These are phyloP conservation scores for Zonotrichia leucophrys DNA, from an alignment of 2,113 vertebrate species.

Conservation along the genomic window DNA sequence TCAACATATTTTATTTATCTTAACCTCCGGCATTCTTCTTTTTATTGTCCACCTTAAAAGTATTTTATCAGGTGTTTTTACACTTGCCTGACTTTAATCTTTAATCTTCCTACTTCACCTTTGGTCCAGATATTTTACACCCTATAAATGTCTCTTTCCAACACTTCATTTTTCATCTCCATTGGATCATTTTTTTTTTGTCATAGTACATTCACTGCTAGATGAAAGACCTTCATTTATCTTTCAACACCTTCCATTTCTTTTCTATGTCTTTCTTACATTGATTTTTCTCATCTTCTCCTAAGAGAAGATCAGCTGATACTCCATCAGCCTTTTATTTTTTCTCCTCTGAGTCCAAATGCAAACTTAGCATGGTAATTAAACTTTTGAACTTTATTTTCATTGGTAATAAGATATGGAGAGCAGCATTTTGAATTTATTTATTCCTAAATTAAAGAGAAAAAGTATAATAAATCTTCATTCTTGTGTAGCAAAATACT, in stretches of 20 bases:
- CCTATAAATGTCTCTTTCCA: conserved; percentile 10
- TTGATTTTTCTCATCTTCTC: conserved; percentile 13
- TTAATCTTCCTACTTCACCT: conserved; percentile 8
- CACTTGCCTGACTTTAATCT: background rate
- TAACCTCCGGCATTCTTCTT: background rate
- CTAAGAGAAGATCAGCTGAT: background rate
- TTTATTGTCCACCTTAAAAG: background rate
- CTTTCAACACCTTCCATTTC: conserved; percentile 36
- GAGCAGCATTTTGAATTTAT: background rate
- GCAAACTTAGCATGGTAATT: background rate
- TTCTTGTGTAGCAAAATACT: background rate
- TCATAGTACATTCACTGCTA: background rate
- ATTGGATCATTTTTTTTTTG: background rate
- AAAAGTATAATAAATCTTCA: background rate
- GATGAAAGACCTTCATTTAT: conserved; percentile 40
- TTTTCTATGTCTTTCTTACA: background rate
- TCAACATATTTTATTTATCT: conserved; percentile 27
- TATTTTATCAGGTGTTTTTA: background rate
- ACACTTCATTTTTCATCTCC: conserved; percentile 20
- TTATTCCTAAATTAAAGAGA: background rate
- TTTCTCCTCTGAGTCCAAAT: background rate
- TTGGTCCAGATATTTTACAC: background rate
- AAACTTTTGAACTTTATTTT: background rate
- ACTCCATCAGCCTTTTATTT: background rate
- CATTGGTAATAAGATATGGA: background rate